These are phyloP conservation scores for Ornithoptera priamus DNA, from an alignment of 2,888 invertebrate species.

Conservation along the genomic window DNA sequence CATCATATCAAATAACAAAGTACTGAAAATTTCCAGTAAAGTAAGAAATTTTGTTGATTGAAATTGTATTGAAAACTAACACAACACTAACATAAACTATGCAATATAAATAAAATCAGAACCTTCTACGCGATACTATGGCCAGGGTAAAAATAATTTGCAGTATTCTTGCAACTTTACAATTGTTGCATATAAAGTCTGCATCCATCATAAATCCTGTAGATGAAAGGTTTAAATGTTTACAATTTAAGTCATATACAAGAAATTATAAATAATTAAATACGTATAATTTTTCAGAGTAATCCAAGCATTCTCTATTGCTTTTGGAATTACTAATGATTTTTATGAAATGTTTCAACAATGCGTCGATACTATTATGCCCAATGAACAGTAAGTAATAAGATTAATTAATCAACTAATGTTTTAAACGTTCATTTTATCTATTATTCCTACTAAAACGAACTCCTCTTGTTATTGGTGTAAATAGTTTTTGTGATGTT, in stretches of 20 bases:
- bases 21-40: no score
- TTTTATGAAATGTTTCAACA: slow-evolving; percentile 38
- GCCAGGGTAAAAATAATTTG: not conserved
- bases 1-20: no score
- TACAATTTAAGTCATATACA: not conserved
- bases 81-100: slow-evolving; percentile 9
- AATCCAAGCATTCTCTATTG: slow-evolving; percentile 10
- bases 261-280: not conserved
- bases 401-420: not conserved
- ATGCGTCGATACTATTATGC: slow-evolving; percentile 45
- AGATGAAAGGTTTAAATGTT: slow-evolving; percentile 10
- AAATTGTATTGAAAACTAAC: not conserved
- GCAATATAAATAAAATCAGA: not conserved
- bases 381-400: slow-evolving; percentile 47
- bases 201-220: slow-evolving; percentile 5
- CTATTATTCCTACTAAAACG: not conserved
- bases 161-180: slow-evolving; percentile 15
- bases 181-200: not conserved
- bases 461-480: no score
- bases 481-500: no score
- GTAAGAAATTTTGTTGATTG: not conserved
- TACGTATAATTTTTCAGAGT: slow-evolving; percentile 10
- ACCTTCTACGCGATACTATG: slow-evolving; percentile 7
- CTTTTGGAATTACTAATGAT: slow-evolving; percentile 6
- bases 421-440: not conserved